Evolutionary conservation across 2,113 vertebrate genomes (phyloP).

Genomic region (Salvator merianae): DNA sequence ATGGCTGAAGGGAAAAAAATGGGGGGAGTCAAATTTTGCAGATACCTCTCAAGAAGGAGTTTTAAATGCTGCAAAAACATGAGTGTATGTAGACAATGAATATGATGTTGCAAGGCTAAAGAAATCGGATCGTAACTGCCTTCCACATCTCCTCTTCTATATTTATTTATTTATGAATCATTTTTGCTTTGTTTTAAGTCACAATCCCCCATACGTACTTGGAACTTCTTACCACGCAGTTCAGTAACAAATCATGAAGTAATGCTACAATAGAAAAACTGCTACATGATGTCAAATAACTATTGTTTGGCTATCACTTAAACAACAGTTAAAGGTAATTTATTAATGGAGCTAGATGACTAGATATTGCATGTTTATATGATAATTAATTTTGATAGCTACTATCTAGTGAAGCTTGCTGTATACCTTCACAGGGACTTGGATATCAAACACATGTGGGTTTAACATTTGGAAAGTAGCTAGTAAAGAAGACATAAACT

Average conservation of each 20-base stretch:
- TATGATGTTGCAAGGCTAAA: too few species aligned
- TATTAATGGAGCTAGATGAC: not conserved
- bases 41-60: not conserved
- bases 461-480: not conserved
- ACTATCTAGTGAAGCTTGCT: not conserved
- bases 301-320: not conserved
- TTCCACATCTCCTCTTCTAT: too few species aligned
- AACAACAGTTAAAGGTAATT: not conserved
- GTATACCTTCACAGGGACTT: not conserved
- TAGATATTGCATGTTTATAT: not conserved
- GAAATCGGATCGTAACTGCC: too few species aligned
- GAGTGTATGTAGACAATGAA: too few species aligned
- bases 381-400: not conserved
- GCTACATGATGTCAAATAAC: not conserved
- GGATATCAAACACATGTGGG: not conserved
- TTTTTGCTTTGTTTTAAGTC: too few species aligned
- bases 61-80: not conserved
- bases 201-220: too few species aligned
- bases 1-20: not conserved
- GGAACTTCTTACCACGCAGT: not conserved
- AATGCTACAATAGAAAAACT: not conserved
- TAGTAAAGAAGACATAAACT: not conserved
- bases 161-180: too few species aligned
- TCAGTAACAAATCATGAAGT: not conserved
- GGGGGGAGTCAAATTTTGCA: not conserved